phyloP scores from a whole-genome alignment of 2,113 vertebrate species.

The Lates calcarifer region DNA sequence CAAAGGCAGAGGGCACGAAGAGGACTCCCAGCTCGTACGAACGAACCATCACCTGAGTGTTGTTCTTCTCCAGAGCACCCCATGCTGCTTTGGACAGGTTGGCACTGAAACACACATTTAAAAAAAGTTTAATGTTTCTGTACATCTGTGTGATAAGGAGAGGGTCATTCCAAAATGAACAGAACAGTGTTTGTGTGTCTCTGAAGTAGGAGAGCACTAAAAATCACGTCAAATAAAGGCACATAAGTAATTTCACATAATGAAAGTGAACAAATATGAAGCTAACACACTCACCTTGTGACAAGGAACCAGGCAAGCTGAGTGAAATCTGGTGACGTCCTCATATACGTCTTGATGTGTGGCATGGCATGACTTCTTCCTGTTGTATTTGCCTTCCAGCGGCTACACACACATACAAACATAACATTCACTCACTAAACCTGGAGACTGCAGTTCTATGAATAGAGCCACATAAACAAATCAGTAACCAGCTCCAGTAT shows the following conservation, averaged over 20 bases:
- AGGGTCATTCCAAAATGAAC: not conserved
- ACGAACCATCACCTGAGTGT: conserved; percentile 94
- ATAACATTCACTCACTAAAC: not conserved
- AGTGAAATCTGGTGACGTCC: conserved; percentile 90
- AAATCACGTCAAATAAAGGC: not conserved
- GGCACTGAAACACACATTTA: conserved; percentile 82
- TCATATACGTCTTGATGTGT: conserved; percentile 98
- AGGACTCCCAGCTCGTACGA: conserved; percentile 98
- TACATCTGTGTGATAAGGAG: not conserved
- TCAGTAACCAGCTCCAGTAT: not conserved
- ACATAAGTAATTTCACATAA: not conserved
- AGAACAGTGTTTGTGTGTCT: not conserved
- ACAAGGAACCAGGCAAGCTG: conserved; percentile 95
- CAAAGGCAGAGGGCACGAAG: conserved; percentile 92
- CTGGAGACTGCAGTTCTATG: not conserved
- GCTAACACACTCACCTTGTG: conserved; percentile 86
- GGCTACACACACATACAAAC: conserved; percentile 76
- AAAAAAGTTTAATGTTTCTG: not conserved
- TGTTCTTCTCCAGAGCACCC: conserved; percentile 95
- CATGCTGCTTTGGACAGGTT: conserved; percentile 99
- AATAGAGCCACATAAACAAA: not conserved
- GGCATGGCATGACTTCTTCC: conserved; percentile 95
- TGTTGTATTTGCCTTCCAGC: conserved; percentile 91
- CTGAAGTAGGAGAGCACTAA: not conserved
- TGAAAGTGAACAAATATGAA: not conserved